Evolutionary conservation across 2,888 invertebrate genomes (phyloP), one percentile per base, ranked within the genome.

Genomic region (Rhagophthalmus giganteus): DNA sequence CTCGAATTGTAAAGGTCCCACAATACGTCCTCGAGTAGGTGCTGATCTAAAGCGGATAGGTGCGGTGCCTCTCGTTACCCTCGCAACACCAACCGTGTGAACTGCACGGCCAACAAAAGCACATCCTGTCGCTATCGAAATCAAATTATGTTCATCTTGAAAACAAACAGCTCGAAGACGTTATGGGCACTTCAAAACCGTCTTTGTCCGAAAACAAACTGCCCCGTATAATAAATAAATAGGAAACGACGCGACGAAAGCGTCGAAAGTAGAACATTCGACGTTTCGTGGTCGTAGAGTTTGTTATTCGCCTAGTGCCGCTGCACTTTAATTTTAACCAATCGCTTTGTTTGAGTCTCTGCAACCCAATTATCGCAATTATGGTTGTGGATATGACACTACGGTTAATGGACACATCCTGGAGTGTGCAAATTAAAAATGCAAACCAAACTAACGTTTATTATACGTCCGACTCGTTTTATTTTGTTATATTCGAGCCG

Each of bases 271-370:
- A n/a, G n/a, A n/a, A n/a, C n/a, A n/a, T n/a, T n/a, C n/a, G n/a
- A n/a, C n/a, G n/a, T n/a, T n/a, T n/a, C n/a, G n/a, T n/a, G n/a
- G n/a, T n/a, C n/a, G 7, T 20, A 20, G 7, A 5, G 24, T 24
- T 37, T 24, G 13, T 16, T 30, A 30, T 38, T 39, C 32, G 26
- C 33, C 31, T 39, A 28, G 27, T 44, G 38, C 30, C 20, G 39
- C 50, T 38, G 40, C 51, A 45, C 33, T 51, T 51, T 51, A 51
- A 57, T 59, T 58, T 55, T 56, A 51, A 42, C 46, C 58, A 58
- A 60, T 57, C 56, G 52, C 56, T 58, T 60, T 60, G 60, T 60
- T 57, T 60, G 60, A 56, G 60, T 60, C 57, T 57, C 57, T 61
- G 61, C 61, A 52, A 47, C 53, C 54, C 56, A 50, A 61, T 61